Evolutionary conservation across 2,797 vertebrate genomes (phyloP).

Genomic region (Mionectes olivaceus): DNA sequence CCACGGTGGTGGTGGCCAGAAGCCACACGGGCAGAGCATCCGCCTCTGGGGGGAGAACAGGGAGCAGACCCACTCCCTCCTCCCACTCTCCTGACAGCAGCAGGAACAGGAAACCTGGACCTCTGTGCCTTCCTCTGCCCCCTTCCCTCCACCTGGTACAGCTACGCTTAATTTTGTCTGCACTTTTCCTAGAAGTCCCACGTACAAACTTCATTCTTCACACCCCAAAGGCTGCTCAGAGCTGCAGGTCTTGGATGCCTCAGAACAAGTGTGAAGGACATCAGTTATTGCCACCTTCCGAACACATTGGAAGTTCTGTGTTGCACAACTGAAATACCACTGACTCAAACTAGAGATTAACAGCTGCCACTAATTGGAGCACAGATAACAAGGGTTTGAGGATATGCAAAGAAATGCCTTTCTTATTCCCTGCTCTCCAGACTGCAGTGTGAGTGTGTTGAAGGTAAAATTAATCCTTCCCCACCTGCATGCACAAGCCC

Average conservation of each 20-base stretch:
- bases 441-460: neutral
- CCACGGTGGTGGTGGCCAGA: rapidly evolving
- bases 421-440: neutral
- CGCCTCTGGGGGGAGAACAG: neutral
- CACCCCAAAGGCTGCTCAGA: neutral
- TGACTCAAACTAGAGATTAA: neutral
- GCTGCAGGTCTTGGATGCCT: rapidly evolving
- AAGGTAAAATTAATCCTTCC: neutral
- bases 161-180: neutral
- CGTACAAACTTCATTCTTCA: neutral
- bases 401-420: neutral
- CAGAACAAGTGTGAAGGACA: neutral
- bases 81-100: rapidly evolving
- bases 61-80: neutral
- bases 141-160: neutral
- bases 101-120: neutral
- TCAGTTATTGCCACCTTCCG: neutral
- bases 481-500: rapidly evolving
- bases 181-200: neutral
- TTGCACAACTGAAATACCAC: neutral
- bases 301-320: neutral
- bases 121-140: rapidly evolving
- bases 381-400: neutral
- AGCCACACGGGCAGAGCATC: rapidly evolving
- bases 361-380: neutral